These are phyloP conservation scores for Dendrocopos noguchii DNA, from an alignment of 2,113 vertebrate genomes.

Conservation along the genomic window DNA sequence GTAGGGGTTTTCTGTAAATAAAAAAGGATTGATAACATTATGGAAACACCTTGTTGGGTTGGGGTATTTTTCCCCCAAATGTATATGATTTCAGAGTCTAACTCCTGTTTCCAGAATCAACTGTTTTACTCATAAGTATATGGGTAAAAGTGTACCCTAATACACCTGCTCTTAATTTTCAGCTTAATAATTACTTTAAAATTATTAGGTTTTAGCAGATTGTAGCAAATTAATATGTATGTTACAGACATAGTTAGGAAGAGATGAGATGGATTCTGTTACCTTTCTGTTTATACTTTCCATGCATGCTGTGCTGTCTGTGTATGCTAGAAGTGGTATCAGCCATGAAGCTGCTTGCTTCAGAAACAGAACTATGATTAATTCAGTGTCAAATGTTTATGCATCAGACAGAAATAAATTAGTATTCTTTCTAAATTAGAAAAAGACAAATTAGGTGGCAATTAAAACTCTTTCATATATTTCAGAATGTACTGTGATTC, in stretches of 20 bases:
- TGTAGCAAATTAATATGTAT: not conserved
- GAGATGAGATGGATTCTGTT: not conserved
- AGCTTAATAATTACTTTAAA: not conserved
- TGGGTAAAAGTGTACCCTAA: not conserved
- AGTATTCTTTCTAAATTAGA: conserved; percentile 13
- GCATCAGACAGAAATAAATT: not conserved
- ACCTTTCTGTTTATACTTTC: not conserved
- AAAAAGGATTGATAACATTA: not conserved
- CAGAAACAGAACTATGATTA: conserved; percentile 28
- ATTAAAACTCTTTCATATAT: not conserved
- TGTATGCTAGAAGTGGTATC: not conserved
- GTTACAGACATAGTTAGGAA: not conserved
- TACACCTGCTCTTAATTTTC: not conserved
- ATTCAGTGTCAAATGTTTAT: conserved; percentile 44
- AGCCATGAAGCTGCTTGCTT: conserved; percentile 39
- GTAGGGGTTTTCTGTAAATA: not conserved
- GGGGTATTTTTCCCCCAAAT: not conserved
- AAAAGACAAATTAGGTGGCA: conserved; percentile 27
- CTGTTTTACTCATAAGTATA: not conserved
- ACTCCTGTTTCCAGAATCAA: not conserved
- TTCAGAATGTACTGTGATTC: not conserved
- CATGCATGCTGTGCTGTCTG: not conserved
- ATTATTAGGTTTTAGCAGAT: not conserved
- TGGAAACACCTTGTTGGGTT: not conserved
- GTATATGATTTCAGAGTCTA: not conserved